Percentiles rank a stretch among this genome's conserved stretches.
phyloP scores from a whole-genome alignment of 2,888 invertebrate genomes.

The Megalurothrips usitatus region DNA sequence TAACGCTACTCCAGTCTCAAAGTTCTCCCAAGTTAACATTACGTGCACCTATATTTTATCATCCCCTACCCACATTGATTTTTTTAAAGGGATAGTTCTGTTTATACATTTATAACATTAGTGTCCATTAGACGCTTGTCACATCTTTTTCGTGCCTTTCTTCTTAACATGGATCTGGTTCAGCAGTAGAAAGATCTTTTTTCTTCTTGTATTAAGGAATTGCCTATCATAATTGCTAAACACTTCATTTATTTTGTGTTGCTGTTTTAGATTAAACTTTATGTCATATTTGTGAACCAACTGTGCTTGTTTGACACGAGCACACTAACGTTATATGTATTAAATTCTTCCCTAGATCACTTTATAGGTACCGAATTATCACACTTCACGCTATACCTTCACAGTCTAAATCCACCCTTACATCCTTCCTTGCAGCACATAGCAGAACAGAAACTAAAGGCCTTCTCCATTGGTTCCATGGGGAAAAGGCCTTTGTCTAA shows the following conservation, averaged over 20 bases:
- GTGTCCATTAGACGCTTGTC: too few relatives aligned
- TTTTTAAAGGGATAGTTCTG: neutral
- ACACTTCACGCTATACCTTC: neutral
- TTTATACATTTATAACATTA: neutral
- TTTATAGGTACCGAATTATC: neutral
- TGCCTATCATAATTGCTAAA: neutral
- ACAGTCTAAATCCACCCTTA: neutral
- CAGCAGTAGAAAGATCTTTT: too few relatives aligned
- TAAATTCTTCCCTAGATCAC: neutral
- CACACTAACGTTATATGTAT: too few relatives aligned
- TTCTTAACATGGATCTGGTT: too few relatives aligned
- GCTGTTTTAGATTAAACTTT: neutral
- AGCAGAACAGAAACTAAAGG: constrained; percentile 68
- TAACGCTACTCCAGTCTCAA: neutral
- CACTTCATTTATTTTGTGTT: neutral
- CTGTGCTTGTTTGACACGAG: too few relatives aligned
- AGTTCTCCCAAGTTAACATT: neutral
- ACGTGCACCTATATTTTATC: neutral
- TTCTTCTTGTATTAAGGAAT: too few relatives aligned
- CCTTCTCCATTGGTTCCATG: constrained; percentile 71
- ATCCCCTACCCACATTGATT: neutral
- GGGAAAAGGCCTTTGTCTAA: constrained; percentile 71
- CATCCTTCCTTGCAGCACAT: constrained; percentile 46
- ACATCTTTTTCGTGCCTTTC: too few relatives aligned
- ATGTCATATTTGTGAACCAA: neutral